Conservation (phyloP, 2,888 invertebrate genomes). For the Barypeithes pellucidus region DNA sequence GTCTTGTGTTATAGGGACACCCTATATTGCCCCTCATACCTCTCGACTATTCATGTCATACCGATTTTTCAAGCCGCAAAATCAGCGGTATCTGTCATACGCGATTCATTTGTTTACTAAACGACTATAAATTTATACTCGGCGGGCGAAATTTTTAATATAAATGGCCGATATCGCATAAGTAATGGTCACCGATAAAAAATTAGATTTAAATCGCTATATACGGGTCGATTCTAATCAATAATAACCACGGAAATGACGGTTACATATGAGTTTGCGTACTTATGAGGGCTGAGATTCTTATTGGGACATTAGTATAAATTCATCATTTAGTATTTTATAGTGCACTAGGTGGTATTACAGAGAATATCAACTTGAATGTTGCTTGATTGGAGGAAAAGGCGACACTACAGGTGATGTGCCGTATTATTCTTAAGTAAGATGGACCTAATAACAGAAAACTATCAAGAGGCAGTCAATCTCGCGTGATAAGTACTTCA, state of each 20-base stretch:
- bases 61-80: constrained; percentile 34
- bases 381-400: too few relatives aligned
- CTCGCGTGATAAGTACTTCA: too few relatives aligned
- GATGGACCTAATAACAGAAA: too few relatives aligned
- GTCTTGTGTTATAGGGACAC: too few relatives aligned
- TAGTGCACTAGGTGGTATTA: too few relatives aligned
- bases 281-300: constrained; percentile 17
- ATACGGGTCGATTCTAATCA: constrained; percentile 30
- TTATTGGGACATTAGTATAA: constrained; percentile 17
- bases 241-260: constrained; percentile 14
- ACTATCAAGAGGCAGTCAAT: too few relatives aligned
- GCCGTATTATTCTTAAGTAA: too few relatives aligned
- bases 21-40: too few relatives aligned
- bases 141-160: constrained; percentile 34
- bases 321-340: too few relatives aligned
- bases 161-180: constrained; percentile 34
- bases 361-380: too few relatives aligned
- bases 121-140: constrained; percentile 37
- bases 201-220: constrained; percentile 34
- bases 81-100: constrained; percentile 33
- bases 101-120: constrained; percentile 38
- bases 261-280: constrained; percentile 26
- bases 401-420: too few relatives aligned
- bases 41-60: background rate
- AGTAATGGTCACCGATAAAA: constrained; percentile 38